Evolutionary conservation across 2,797 vertebrate genomes (phyloP).

Genomic region (Odontamblyopus lacepedii): DNA sequence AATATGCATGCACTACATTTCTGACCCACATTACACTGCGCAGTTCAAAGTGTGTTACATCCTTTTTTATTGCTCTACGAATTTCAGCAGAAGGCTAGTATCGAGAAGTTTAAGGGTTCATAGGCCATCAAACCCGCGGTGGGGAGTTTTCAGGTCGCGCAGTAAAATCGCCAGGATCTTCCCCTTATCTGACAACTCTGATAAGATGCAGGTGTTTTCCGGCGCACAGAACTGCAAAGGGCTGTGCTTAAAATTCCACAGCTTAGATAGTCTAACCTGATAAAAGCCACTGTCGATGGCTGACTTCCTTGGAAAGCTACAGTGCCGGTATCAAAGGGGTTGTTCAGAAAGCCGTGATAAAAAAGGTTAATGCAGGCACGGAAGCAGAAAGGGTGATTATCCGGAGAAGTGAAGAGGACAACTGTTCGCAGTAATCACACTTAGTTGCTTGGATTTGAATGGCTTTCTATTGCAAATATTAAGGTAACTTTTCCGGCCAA

Average conservation of each 20-base stretch:
- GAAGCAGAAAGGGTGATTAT: slow-evolving; percentile 60
- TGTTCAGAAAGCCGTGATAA: slow-evolving; percentile 54
- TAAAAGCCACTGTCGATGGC: slow-evolving; percentile 54
- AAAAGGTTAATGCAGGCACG: slow-evolving; percentile 67
- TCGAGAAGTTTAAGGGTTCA: slow-evolving; percentile 51
- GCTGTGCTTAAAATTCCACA: slow-evolving; percentile 59
- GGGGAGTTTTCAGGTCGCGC: slow-evolving; percentile 42
- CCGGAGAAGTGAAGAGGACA: slow-evolving; percentile 42
- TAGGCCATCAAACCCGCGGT: slow-evolving; percentile 57
- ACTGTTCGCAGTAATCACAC: slow-evolving; percentile 36
- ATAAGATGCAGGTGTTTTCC: slow-evolving; percentile 74
- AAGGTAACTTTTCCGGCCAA: not conserved
- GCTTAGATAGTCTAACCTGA: slow-evolving; percentile 56
- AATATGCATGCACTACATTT: slow-evolving; percentile 77
- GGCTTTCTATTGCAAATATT: not conserved
- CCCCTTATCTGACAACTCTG: slow-evolving; percentile 56
- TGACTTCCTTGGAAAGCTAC: slow-evolving; percentile 53
- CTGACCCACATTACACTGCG: slow-evolving; percentile 77
- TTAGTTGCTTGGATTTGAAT: slow-evolving; percentile 7
- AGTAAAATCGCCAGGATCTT: slow-evolving; percentile 40
- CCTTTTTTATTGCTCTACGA: slow-evolving; percentile 42
- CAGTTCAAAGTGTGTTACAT: slow-evolving; percentile 74
- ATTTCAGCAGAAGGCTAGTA: slow-evolving; percentile 41
- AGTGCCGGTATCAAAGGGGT: slow-evolving; percentile 49
- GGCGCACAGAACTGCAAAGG: slow-evolving; percentile 51